phyloP scores from a whole-genome alignment of 2,113 vertebrate species.

The Tragelaphus buxtoni region DNA sequence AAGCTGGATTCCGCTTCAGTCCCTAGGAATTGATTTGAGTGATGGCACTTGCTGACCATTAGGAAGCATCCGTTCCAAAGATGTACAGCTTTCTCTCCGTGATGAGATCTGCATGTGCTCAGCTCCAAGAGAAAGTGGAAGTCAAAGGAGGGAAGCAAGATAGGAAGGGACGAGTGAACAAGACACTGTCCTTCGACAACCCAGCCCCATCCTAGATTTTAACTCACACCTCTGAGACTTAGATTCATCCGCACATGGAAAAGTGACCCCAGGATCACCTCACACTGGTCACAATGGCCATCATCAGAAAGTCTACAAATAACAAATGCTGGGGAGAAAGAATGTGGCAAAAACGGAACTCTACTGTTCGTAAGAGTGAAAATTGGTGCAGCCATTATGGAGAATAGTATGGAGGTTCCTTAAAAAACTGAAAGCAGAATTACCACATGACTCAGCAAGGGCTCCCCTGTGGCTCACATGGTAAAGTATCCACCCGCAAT shows the following conservation, averaged over 20 bases:
- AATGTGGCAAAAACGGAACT: not conserved
- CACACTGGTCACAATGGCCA: not conserved
- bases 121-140: not conserved
- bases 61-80: not conserved
- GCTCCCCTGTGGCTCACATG: not conserved
- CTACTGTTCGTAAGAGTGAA: not conserved
- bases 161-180: not conserved
- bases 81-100: rapidly evolving
- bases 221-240: not conserved
- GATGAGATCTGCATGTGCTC: not conserved
- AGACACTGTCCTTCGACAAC: too few relatives aligned
- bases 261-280: not conserved
- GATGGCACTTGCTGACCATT: not conserved
- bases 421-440: not conserved
- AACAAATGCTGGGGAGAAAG: not conserved
- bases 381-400: not conserved
- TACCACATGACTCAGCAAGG: not conserved
- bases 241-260: rapidly evolving
- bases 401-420: not conserved
- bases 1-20: not conserved
- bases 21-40: not conserved
- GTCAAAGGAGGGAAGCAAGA: not conserved
- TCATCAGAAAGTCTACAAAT: not conserved
- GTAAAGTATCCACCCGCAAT: not conserved
- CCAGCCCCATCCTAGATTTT: not conserved